Base-by-base conservation (phyloP, 1,140 invertebrate species). In the Zaprionus davidi region DNA sequence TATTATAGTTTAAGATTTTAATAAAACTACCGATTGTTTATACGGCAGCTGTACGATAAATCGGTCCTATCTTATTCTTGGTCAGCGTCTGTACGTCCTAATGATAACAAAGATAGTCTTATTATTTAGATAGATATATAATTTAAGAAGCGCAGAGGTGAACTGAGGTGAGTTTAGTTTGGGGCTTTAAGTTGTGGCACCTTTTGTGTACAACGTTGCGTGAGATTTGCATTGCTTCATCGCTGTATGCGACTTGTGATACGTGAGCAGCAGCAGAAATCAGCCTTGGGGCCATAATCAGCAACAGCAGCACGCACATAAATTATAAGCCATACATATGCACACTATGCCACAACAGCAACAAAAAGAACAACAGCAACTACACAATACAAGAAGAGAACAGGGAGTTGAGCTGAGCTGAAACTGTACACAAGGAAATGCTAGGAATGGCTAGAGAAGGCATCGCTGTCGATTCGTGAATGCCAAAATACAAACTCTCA, bases 401-500 rank as follows among this genome's bases (percentile, higher is more conserved):
- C 12, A 51, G 12, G 20, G 46, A 51, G 46, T 13, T 13, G 46
- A 13, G 46, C 46, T 51, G 46, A 51, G 11, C 46, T 49, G 46
- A 20, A 49, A 31, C 24, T 28, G 34, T 44, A 55, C 36, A 24
- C 34, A 57, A 46, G 38, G 58, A 64, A 57, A 17, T 28, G 59
- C 51, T 20, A 13, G 20, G 59, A 53, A 31, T 64, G 57, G 15
- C 41, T 59, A 46, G 26, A 60, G 44, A 55, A 13, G 62, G 38
- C 63, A 71, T 76, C 51, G 55, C 28, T 71, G 69, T 66, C 73
- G 73, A 76, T 65, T 71, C 60, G 44, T 60, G 73, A 60, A 71
- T 76, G 73, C 73, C 69, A 55, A 76, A 76, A 76, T 76, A 71
- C 73, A 76, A 71, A 76, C 69, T 66, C 73, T 75, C 72, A 76